Evolutionary conservation across 2,888 invertebrate species (phyloP).

Genomic region (Lycia hirtaria): DNA sequence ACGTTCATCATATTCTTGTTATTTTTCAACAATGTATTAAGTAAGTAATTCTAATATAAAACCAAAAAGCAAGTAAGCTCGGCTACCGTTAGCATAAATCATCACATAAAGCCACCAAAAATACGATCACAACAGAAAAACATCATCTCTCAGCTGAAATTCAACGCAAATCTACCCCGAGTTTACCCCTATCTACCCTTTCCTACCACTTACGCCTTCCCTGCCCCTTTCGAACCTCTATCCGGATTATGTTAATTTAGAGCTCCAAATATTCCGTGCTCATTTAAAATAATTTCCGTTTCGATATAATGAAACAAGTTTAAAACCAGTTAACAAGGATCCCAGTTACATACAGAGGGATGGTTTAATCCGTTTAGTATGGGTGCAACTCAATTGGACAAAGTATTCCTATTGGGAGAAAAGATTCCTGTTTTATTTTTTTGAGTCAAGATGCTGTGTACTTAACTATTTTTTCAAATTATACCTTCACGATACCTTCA

Average conservation of each 20-base stretch:
- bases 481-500: no score
- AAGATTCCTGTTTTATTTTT: conserved; percentile 1
- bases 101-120: conserved; percentile 16
- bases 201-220: conserved; percentile 15
- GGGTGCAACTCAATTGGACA: conserved; percentile 15
- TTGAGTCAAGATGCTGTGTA: background rate
- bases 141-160: conserved; percentile 19
- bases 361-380: conserved; percentile 22
- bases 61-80: background rate
- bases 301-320: conserved; percentile 44
- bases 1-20: no score
- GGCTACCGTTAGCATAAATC: conserved; percentile 16
- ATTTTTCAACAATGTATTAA: background rate
- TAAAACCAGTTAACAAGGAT: conserved; percentile 41
- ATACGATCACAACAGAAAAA: conserved; percentile 29
- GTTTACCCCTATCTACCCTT: conserved; percentile 17
- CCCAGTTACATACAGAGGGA: conserved; percentile 23
- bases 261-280: conserved; percentile 70
- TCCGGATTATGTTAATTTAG: conserved; percentile 75
- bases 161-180: conserved; percentile 21
- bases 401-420: conserved; percentile 9
- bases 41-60: background rate
- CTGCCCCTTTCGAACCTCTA: conserved; percentile 30
- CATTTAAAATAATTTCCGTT: conserved; percentile 73
- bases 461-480: no score